Evolutionary conservation across 2,888 invertebrate genomes (phyloP), one percentile per base, ranked within the genome.

Genomic region (Xestia xanthographa): DNA sequence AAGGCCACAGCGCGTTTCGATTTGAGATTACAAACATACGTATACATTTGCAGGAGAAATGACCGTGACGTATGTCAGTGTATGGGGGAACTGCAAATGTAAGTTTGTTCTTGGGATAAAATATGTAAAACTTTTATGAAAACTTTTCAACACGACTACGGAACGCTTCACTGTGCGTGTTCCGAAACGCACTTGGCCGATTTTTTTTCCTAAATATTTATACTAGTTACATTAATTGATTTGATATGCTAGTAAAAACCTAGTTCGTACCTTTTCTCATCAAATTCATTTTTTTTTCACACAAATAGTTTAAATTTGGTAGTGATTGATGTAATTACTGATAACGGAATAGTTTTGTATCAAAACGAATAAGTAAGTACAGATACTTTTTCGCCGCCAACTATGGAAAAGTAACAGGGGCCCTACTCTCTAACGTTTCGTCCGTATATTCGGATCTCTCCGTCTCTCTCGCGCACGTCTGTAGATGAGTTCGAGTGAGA

Each of bases 161-260:
- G 56, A 29, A 58, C 58, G 1, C 1, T 17, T 58, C 8, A 17
- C 29, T 17, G 6, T 17, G 17, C 2, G 14, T 14, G 0, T 26
- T 8, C 12, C 26, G 11, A 53, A 14, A 12, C 26, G 29, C 58
- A 29, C 17, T 9, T 29, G 17, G 3, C 12, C 12, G 12, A 2
- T 38, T 82, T 83, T 84, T 79, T 79, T 75, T 43, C 53, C 66
- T 74, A 77, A 76, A 80, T 79, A 81, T 82, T 80, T 81, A 68
- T 72, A 75, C 66, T 72, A 69, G 76, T 70, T 65, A 62, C 29
- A 66, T 79, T 69, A 88, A 82, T 86, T 80, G 72, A 86, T 88
- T 88, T 38, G 79, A 73, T 76, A 60, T n/a, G 74, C 58, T 62
- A 22, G 50, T 60, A 63, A 75, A 76, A 67, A 77, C 5, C 50